Conservation (phyloP, 2,888 invertebrate species). For the Euclidia mi region DNA sequence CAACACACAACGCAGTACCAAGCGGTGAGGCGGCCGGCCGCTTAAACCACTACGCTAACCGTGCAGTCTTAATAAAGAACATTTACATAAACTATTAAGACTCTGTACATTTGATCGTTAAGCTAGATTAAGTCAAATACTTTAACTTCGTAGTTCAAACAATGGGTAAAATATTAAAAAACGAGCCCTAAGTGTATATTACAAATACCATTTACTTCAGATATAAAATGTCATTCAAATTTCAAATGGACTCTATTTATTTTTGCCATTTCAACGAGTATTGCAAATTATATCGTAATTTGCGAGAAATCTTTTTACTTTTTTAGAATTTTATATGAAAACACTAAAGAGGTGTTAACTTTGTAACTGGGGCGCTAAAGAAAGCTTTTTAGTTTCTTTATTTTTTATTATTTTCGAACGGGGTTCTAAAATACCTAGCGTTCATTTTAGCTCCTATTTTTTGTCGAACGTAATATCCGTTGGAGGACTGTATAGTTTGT, state of each 20-base stretch:
- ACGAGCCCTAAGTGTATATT: conserved; percentile 2
- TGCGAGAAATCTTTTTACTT: conserved; percentile 5
- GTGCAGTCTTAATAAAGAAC: too few species aligned
- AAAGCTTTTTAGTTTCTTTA: conserved; percentile 6
- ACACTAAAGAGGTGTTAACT: conserved; percentile 1
- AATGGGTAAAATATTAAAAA: conserved; percentile 1
- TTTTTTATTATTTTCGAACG: neutral
- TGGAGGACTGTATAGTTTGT: too few species aligned
- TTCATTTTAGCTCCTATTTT: too few species aligned
- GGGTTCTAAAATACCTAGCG: too few species aligned
- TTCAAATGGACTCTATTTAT: conserved; percentile 3
- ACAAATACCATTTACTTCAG: neutral
- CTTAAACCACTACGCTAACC: too few species aligned
- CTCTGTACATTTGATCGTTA: neutral
- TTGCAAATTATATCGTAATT: conserved; percentile 7
- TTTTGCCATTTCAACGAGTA: conserved; percentile 9
- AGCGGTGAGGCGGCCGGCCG: too few species aligned
- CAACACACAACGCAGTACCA: too few species aligned
- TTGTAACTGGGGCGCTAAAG: neutral
- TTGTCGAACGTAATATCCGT: too few species aligned
- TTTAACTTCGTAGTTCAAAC: neutral
- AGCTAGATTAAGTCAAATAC: conserved; percentile 9
- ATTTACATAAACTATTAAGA: too few species aligned
- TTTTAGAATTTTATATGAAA: neutral
- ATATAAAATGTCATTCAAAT: conserved; percentile 8